Conservation (phyloP, 2,888 invertebrate genomes). For the Eilema sororculum region DNA sequence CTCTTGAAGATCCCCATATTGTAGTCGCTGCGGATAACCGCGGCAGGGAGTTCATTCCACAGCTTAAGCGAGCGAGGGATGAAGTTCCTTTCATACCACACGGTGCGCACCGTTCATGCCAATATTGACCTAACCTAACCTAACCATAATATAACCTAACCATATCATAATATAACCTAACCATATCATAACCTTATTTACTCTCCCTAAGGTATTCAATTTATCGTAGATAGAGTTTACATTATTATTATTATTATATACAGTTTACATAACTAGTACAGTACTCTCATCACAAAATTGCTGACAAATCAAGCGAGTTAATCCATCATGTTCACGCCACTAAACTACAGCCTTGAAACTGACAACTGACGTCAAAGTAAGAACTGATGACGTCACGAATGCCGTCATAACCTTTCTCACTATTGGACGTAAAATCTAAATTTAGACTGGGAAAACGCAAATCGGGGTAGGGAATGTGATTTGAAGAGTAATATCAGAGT, state of each 20-base stretch:
- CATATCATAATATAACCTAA: too few species aligned
- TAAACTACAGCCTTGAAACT: slow-evolving; percentile 12
- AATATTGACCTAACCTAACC: too few species aligned
- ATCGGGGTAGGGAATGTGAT: background rate
- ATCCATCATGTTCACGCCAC: slow-evolving; percentile 12
- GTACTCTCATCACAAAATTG: background rate
- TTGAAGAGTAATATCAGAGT: background rate
- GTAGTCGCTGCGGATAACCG: too few species aligned
- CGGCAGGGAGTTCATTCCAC: too few species aligned
- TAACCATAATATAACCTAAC: too few species aligned
- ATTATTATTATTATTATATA: too few species aligned
- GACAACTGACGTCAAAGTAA: slow-evolving; percentile 17
- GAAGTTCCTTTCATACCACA: too few species aligned
- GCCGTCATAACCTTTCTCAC: slow-evolving; percentile 17
- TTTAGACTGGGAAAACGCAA: slow-evolving; percentile 8
- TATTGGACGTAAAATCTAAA: slow-evolving; percentile 11
- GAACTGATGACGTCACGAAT: slow-evolving; percentile 17
- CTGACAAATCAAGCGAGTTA: background rate
- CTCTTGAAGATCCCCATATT: too few species aligned
- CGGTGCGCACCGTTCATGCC: too few species aligned
- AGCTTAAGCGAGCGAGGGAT: too few species aligned
- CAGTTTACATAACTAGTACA: too few species aligned
- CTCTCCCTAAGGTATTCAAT: background rate
- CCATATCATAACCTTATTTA: too few species aligned
- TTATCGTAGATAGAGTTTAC: background rate